These are phyloP conservation scores for Drosophila diplacantha DNA, from an alignment of 2,888 invertebrate species.

Conservation along the genomic window DNA sequence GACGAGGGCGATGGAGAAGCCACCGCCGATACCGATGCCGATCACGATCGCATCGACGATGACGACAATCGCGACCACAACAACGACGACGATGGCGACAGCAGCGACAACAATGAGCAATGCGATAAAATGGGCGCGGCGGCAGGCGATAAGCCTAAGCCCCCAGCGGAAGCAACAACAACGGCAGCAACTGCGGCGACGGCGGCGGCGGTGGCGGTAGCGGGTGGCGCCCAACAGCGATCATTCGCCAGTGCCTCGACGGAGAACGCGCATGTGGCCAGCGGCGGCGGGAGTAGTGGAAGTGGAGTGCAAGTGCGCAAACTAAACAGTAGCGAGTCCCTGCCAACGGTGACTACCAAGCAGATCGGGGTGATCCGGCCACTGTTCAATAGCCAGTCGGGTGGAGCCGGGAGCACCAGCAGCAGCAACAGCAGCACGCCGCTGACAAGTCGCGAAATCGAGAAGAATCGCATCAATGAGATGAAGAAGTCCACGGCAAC, in stretches of 20 bases:
- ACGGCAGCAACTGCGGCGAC: not conserved
- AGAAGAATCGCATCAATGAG: slow-evolving; percentile 84
- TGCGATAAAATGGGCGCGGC: slow-evolving; percentile 63
- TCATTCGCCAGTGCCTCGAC: slow-evolving; percentile 53
- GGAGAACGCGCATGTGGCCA: slow-evolving; percentile 65
- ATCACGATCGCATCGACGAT: slow-evolving; percentile 22
- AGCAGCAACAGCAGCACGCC: slow-evolving; percentile 13
- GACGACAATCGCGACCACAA: slow-evolving; percentile 29
- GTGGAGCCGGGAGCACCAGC: slow-evolving; percentile 15
- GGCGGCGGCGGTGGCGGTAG: slow-evolving; percentile 33
- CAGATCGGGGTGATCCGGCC: slow-evolving; percentile 81
- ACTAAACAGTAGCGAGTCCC: slow-evolving; percentile 28
- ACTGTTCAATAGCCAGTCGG: slow-evolving; percentile 56
- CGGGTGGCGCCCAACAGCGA: slow-evolving; percentile 60
- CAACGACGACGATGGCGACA: slow-evolving; percentile 28
- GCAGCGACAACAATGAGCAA: slow-evolving; percentile 26
- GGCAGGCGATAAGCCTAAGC: slow-evolving; percentile 52
- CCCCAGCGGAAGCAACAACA: slow-evolving; percentile 48
- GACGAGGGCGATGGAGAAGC: slow-evolving; percentile 25
- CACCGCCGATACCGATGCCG: slow-evolving; percentile 21
- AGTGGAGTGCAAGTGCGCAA: slow-evolving; percentile 27
- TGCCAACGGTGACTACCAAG: slow-evolving; percentile 41
- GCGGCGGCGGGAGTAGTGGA: slow-evolving; percentile 49
- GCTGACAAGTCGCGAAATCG: slow-evolving; percentile 82
- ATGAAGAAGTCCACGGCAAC: slow-evolving; percentile 79